Percentiles rank a stretch among this genome's conserved stretches.
These are phyloP conservation scores for Lycodopsis pacificus DNA, from an alignment of 2,797 vertebrate genomes.

Conservation along the genomic window DNA sequence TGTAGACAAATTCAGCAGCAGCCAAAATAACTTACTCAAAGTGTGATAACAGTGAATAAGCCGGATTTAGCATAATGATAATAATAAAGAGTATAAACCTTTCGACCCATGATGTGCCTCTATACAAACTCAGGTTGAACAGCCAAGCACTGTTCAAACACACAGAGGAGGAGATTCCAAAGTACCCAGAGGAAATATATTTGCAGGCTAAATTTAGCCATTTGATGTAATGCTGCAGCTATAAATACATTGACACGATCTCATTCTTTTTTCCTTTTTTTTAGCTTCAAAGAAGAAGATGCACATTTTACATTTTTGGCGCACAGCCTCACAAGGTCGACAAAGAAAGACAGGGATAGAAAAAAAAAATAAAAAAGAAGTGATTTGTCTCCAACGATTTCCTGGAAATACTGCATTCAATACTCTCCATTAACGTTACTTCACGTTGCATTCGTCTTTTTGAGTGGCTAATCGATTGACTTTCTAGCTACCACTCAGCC, in stretches of 20 bases:
- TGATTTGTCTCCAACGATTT: not conserved
- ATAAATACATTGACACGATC: not conserved
- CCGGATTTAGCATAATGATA: not conserved
- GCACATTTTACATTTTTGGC: not conserved
- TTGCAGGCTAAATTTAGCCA: not conserved
- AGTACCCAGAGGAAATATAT: not conserved
- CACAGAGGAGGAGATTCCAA: not conserved
- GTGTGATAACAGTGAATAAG: not conserved
- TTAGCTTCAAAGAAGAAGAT: not conserved
- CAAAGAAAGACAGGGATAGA: not conserved
- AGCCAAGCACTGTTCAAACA: not conserved
- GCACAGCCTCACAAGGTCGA: not conserved
- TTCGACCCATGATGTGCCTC: not conserved
- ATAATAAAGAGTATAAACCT: not conserved
- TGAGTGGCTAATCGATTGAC: constrained; percentile 28
- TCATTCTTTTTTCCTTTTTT: too few relatives aligned
- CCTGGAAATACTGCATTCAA: not conserved
- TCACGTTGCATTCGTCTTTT: not conserved
- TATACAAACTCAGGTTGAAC: not conserved
- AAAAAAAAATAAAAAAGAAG: not conserved
- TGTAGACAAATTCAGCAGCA: not conserved
- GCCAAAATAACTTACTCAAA: not conserved
- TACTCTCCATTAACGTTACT: not conserved
- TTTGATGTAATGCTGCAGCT: not conserved
- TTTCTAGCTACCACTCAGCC: not conserved